Conservation (phyloP, 2,888 invertebrate genomes). For the Epicampocera succincta region DNA sequence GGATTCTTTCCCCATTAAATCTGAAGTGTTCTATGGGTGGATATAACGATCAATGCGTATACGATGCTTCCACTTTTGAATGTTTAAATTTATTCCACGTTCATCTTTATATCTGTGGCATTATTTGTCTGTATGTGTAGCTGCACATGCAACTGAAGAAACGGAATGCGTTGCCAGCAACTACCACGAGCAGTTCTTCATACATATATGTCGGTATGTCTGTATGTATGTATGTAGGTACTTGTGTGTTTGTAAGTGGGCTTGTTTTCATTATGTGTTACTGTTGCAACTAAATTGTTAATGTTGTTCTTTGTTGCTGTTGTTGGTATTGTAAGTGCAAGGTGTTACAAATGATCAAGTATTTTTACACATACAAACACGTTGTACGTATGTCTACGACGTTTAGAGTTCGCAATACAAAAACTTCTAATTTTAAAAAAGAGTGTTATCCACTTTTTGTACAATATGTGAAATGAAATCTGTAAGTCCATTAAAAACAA, state of each 20-base stretch:
- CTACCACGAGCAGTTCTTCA: background rate
- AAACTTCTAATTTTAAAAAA: constrained; percentile 1
- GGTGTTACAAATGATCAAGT: constrained; percentile 65
- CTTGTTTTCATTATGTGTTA: constrained; percentile 42
- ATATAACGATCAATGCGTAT: constrained; percentile 46
- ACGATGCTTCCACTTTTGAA: constrained; percentile 42
- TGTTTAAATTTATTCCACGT: constrained; percentile 57
- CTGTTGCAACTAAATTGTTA: constrained; percentile 21
- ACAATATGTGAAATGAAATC: constrained; percentile 17
- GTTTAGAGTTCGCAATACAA: constrained; percentile 32
- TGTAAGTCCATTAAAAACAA: constrained; percentile 33
- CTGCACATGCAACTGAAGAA: constrained; percentile 5
- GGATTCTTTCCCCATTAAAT: constrained; percentile 25
- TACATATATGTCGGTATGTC: too few relatives aligned
- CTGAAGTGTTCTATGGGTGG: constrained; percentile 24
- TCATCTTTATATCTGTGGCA: constrained; percentile 39
- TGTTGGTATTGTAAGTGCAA: constrained; percentile 39
- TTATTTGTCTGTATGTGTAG: constrained; percentile 30
- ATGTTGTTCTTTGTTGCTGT: background rate
- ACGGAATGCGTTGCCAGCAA: constrained; percentile 19
- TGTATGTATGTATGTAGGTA: background rate
- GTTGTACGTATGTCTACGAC: constrained; percentile 25
- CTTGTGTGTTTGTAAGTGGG: constrained; percentile 38
- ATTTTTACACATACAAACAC: constrained; percentile 52
- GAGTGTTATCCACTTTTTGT: constrained; percentile 19